Conservation (phyloP, 2,113 vertebrate genomes). For the Corythoichthys haematopterus region DNA sequence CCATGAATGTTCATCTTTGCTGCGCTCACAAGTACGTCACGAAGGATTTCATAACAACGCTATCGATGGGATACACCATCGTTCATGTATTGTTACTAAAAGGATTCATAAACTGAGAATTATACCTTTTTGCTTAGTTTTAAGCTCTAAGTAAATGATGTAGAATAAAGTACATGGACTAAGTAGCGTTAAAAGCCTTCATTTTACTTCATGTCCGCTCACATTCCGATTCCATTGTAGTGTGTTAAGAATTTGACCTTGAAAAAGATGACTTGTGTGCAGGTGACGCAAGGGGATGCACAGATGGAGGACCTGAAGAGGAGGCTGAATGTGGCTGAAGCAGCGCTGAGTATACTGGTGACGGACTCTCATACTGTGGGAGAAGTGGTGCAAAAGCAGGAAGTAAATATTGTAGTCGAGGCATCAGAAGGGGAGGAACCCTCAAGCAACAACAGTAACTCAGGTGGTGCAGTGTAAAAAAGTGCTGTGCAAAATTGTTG, state of each 20-base stretch:
- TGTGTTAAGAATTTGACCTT: too few species aligned
- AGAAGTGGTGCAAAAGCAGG: background rate
- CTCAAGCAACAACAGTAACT: slow-evolving; percentile 27
- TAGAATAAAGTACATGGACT: too few species aligned
- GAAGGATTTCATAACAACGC: background rate
- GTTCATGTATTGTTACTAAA: background rate
- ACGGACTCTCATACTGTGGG: slow-evolving; percentile 13
- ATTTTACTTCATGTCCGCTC: too few species aligned
- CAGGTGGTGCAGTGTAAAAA: slow-evolving; percentile 25
- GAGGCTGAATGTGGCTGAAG: slow-evolving; percentile 45
- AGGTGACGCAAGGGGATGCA: slow-evolving; percentile 34
- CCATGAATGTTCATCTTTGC: slow-evolving; percentile 45
- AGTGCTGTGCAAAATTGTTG: background rate
- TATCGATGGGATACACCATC: background rate
- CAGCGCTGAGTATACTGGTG: slow-evolving; percentile 44
- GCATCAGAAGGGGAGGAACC: slow-evolving; percentile 1
- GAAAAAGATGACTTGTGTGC: background rate
- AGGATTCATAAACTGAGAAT: too few species aligned
- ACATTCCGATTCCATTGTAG: too few species aligned
- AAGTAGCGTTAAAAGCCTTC: too few species aligned
- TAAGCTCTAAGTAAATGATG: too few species aligned
- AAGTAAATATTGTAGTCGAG: background rate
- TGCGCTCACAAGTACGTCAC: slow-evolving; percentile 42
- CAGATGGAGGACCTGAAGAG: slow-evolving; percentile 48
- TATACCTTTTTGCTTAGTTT: too few species aligned